phyloP scores from a whole-genome alignment of 2,888 invertebrate species.

The Ecliptopera silaceata region DNA sequence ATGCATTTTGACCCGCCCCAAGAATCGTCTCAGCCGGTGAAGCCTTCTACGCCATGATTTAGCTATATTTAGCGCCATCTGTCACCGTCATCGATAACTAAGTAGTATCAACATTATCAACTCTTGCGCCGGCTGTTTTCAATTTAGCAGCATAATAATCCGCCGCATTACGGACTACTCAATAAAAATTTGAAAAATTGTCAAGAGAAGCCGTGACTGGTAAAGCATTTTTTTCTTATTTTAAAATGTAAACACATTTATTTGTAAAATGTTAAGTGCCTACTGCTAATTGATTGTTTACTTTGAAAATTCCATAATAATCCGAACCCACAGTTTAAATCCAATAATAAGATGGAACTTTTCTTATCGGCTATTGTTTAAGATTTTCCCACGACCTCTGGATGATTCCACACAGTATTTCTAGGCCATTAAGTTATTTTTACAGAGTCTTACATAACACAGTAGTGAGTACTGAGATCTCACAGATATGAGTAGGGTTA shows the following conservation, averaged over 20 bases:
- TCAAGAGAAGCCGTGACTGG: too few relatives aligned
- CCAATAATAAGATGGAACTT: slow-evolving; percentile 4
- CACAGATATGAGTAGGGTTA: too few relatives aligned
- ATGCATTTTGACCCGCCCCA: too few relatives aligned
- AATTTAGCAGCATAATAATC: not conserved
- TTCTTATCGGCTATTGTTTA: slow-evolving; percentile 2
- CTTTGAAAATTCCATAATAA: not conserved
- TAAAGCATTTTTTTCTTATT: too few relatives aligned
- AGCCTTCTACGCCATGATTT: not conserved
- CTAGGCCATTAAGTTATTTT: not conserved
- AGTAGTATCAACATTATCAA: not conserved
- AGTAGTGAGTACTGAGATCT: not conserved
- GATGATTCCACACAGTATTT: slow-evolving; percentile 4
- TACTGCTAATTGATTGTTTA: not conserved
- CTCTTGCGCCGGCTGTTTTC: not conserved
- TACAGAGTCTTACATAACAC: not conserved
- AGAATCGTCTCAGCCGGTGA: too few relatives aligned
- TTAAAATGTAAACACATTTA: too few relatives aligned
- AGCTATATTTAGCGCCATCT: slow-evolving; percentile 1
- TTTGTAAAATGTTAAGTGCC: too few relatives aligned
- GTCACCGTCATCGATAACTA: not conserved
- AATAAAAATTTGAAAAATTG: too few relatives aligned
- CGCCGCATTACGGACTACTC: too few relatives aligned
- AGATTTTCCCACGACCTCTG: slow-evolving; percentile 21
- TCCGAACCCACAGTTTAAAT: not conserved